phyloP scores from a whole-genome alignment of 2,888 invertebrate genomes.

The Drosophila meridiana region DNA sequence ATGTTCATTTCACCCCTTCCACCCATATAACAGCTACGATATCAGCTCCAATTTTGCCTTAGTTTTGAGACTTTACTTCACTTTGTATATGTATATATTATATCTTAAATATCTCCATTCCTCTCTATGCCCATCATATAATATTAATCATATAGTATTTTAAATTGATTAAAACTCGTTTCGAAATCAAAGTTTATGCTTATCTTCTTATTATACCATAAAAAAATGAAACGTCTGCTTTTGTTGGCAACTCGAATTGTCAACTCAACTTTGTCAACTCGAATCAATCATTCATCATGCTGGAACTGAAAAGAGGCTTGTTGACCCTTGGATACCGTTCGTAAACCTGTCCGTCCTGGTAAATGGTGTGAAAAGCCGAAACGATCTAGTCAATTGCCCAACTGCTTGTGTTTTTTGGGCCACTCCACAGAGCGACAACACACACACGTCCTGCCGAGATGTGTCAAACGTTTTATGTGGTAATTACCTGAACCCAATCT shows the following conservation, averaged over 20 bases:
- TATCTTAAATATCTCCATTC: neutral
- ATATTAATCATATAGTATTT: neutral
- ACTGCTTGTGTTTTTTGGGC: neutral
- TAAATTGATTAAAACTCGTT: neutral
- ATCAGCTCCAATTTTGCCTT: neutral
- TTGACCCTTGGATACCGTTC: neutral
- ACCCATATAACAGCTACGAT: neutral
- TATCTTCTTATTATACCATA: neutral
- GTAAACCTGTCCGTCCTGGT: conserved; percentile 9
- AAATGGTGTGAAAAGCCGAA: conserved; percentile 49
- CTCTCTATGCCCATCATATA: neutral
- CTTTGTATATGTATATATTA: neutral
- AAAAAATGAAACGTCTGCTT: neutral
- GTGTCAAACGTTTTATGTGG: conserved; percentile 60
- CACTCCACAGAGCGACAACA: conserved; percentile 8
- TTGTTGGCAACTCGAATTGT: conserved; percentile 1
- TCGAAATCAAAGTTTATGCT: neutral
- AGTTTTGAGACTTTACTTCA: neutral
- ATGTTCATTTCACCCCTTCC: neutral
- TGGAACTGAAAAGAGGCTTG: conserved; percentile 3
- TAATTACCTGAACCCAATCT: conserved; percentile 47
- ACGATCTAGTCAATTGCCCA: conserved; percentile 39
- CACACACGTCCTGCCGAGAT: conserved; percentile 23
- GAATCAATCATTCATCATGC: conserved; percentile 10
- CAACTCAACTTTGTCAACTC: conserved; percentile 6